Conservation (phyloP, 2,888 invertebrate genomes). For the Eudemis profundana region DNA sequence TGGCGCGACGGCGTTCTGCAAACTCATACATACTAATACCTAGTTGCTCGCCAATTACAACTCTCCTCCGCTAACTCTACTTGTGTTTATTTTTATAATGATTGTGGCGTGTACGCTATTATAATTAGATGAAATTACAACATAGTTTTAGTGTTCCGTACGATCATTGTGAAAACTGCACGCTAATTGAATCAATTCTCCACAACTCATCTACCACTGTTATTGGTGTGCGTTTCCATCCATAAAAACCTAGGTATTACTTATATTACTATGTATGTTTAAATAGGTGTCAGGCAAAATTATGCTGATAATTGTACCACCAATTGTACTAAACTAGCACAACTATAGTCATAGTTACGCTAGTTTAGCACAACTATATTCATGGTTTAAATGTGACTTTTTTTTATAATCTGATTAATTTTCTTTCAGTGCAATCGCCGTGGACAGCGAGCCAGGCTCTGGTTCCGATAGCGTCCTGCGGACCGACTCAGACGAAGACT, state of each 20-base stretch:
- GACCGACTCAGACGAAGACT: conserved; percentile 82
- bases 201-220: too few relatives aligned
- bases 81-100: conserved; percentile 39
- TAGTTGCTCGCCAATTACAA: conserved; percentile 39
- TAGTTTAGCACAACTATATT: too few relatives aligned
- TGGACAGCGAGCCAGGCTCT: conserved; percentile 79
- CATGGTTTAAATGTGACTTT: too few relatives aligned
- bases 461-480: conserved; percentile 81
- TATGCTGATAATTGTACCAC: too few relatives aligned
- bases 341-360: too few relatives aligned
- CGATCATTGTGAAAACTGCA: conserved; percentile 13
- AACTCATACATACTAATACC: conserved; percentile 42
- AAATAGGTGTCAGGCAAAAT: too few relatives aligned
- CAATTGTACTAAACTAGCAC: too few relatives aligned
- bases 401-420: conserved; percentile 26
- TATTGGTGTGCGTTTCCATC: too few relatives aligned
- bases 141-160: conserved; percentile 16
- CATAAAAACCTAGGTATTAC: too few relatives aligned
- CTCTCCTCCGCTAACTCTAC: conserved; percentile 26
- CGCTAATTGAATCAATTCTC: neutral
- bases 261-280: too few relatives aligned
- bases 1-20: conserved; percentile 37
- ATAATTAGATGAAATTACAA: conserved; percentile 28
- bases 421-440: conserved; percentile 68
- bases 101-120: conserved; percentile 31